A percentile compares a stretch with the other conserved stretches of the same genome.
Evolutionary conservation across 2,888 invertebrate genomes (phyloP).

Genomic region (Agrochola litura): DNA sequence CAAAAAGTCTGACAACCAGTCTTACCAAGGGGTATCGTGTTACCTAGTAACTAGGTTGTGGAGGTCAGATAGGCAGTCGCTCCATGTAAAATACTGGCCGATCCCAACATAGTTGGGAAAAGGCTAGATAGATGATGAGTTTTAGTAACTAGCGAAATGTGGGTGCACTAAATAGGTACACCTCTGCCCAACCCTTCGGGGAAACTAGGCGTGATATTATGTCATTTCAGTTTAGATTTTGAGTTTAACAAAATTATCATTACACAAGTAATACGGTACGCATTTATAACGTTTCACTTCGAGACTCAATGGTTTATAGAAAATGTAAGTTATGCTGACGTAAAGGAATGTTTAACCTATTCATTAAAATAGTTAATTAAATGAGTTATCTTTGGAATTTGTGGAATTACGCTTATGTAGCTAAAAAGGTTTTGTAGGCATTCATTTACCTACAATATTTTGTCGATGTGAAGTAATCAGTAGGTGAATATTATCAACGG

Average conservation of each 20-base stretch:
- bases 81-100: no score
- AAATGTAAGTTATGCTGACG: constrained; percentile 5
- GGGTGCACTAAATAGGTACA: no score
- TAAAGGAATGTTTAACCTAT: not conserved
- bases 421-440: not conserved
- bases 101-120: no score
- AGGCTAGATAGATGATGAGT: not conserved
- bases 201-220: no score
- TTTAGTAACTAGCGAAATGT: no score
- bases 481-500: not conserved
- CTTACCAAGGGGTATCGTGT: no score
- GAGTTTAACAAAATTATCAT: not conserved
- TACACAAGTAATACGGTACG: not conserved
- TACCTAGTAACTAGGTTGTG: no score
- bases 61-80: no score
- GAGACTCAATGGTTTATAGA: not conserved
- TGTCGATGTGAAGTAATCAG: not conserved
- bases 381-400: not conserved
- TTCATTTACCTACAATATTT: not conserved
- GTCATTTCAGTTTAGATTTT: not conserved
- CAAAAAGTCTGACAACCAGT: no score
- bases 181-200: no score
- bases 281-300: not conserved
- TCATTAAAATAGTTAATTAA: constrained; percentile 4
- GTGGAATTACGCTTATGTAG: not conserved